Base-by-base conservation (phyloP, 2,113 vertebrate genomes). In the Porphyrio hochstetteri region DNA sequence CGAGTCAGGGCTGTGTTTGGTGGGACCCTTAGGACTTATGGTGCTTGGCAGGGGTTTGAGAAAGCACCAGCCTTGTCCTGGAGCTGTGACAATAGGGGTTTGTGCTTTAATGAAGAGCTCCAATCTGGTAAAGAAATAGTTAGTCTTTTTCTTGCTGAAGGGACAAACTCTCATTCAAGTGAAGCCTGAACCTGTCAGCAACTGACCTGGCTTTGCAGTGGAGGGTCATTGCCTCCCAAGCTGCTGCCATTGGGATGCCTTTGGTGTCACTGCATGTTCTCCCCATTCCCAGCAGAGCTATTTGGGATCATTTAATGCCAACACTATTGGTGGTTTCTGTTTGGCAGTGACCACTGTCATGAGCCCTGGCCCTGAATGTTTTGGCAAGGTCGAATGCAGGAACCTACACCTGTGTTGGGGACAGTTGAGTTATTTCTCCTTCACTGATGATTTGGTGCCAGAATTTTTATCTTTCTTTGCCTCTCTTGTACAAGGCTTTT, bases 251-350 rank as follows among this genome's bases (percentile, higher is more conserved):
- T 33, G 79, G 67, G 38, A 31, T 72, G n/a, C 23, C 31, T 29
- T 3, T 35, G 46, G 18, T 53, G 38, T 69, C 59, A 7, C 60
- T 44, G 15, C 4, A 13, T 20, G 70, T 50, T 35, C 46, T 56
- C 24, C 56, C 56, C 35, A 38, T 9, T n/a, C 17, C 40, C 63
- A 48, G 29, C 68, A 36, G 9, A 29, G 27, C 33, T 38, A 10
- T 5, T 11, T 55, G 68, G 24, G 57, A 16, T 44, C 7, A 11
- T 38, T 83, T 35, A 7, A 46, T 70, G 36, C 42, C 44, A 63
- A 35, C 20, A 2, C 57, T 19, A 0, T 15, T 24, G 25, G 7
- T 38, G 13, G 4, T 38, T 1, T 13, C 31, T 35, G 4, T 11
- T n/a, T 12, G 23, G 20, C 33, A 27, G 18, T 31, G 53, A 18